Conservation (phyloP, 2,797 vertebrate species). For the Aselliscus stoliczkanus region DNA sequence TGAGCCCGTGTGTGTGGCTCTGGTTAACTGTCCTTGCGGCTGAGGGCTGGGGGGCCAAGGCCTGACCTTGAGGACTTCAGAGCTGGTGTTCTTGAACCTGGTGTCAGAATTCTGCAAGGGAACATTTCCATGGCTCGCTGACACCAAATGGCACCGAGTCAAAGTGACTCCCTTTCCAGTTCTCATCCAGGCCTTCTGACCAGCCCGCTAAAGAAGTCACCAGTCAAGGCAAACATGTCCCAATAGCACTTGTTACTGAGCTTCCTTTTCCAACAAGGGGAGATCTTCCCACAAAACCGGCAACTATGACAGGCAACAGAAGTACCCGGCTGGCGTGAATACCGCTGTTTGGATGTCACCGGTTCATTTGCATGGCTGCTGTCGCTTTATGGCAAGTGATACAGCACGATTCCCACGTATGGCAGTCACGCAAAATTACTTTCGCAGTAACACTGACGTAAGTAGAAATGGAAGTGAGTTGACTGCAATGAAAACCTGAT, state of each 20-base stretch:
- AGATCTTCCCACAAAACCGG: background rate
- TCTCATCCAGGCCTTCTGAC: background rate
- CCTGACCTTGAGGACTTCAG: background rate
- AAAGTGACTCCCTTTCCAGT: background rate
- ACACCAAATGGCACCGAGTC: rapidly evolving
- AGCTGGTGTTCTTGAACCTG: background rate
- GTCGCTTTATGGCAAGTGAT: background rate
- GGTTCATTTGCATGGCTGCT: background rate
- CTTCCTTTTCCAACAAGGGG: background rate
- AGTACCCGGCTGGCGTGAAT: rapidly evolving
- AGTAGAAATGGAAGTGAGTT: background rate
- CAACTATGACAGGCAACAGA: background rate
- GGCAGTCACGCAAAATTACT: background rate
- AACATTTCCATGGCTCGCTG: background rate
- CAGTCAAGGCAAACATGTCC: background rate
- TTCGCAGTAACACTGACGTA: background rate
- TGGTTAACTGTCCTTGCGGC: rapidly evolving
- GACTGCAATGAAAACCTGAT: background rate
- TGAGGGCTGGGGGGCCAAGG: background rate
- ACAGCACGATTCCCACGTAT: background rate
- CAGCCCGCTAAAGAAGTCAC: background rate
- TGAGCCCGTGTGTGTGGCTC: background rate
- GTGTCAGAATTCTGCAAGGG: background rate
- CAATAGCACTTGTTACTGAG: too few species aligned
- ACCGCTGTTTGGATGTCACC: background rate